Percentiles rank a stretch among this genome's conserved stretches.
phyloP scores from a whole-genome alignment of 2,888 invertebrate genomes.

The Parthenolecanium corni region DNA sequence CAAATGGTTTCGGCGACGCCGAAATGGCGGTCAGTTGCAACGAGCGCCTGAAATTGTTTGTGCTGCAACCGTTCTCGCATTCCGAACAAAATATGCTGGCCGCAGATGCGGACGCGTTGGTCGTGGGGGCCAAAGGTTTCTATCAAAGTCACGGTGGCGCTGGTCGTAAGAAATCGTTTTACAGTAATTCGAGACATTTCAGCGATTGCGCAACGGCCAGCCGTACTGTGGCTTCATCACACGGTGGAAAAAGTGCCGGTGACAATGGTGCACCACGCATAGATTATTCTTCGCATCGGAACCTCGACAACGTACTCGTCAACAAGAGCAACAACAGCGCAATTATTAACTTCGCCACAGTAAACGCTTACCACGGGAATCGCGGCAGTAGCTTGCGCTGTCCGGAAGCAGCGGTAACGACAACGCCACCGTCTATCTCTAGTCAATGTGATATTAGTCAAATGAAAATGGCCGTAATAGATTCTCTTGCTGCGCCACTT shows the following conservation, averaged over 20 bases:
- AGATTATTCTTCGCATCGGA: not conserved
- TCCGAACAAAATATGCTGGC: not conserved
- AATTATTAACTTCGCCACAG: not conserved
- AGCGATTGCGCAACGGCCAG: not conserved
- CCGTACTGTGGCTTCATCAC: not conserved
- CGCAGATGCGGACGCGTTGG: not conserved
- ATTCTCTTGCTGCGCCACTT: too few relatives aligned
- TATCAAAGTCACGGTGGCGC: too few relatives aligned
- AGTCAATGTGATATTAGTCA: too few relatives aligned
- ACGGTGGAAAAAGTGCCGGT: too few relatives aligned
- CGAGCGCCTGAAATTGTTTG: not conserved
- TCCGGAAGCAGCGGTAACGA: too few relatives aligned
- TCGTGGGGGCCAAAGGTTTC: not conserved
- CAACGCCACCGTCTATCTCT: too few relatives aligned
- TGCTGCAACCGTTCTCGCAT: not conserved
- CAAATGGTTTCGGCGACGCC: too few relatives aligned
- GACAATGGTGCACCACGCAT: too few relatives aligned
- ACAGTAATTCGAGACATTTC: not conserved
- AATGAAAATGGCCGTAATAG: too few relatives aligned
- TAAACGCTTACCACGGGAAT: not conserved
- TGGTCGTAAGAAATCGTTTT: too few relatives aligned
- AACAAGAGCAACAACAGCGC: not conserved
- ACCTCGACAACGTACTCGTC: not conserved
- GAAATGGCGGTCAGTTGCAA: too few relatives aligned
- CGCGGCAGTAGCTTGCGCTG: not conserved